These are phyloP conservation scores for Hyperoplus lanceolatus DNA, from an alignment of 2,797 vertebrate species.

Conservation along the genomic window DNA sequence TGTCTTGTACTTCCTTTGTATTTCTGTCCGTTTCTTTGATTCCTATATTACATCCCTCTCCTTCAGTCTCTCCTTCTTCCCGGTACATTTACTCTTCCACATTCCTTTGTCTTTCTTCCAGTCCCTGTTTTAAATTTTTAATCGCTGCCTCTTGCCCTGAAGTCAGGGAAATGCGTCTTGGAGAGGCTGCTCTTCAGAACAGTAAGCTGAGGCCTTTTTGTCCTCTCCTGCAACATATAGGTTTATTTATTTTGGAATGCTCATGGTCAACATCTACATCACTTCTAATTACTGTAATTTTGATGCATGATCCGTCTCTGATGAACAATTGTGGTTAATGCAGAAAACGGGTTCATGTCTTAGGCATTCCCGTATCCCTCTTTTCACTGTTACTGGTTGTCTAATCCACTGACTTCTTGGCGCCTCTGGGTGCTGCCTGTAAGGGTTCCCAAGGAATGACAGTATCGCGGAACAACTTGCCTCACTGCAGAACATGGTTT, in stretches of 20 bases:
- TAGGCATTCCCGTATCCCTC: not conserved
- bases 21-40: conserved; percentile 9
- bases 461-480: conserved; percentile 49
- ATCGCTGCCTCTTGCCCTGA: conserved; percentile 12
- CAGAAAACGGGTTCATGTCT: not conserved
- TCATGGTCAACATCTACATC: not conserved
- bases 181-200: conserved; percentile 9
- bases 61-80: not conserved
- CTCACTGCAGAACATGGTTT: conserved; percentile 49
- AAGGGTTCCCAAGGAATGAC: conserved; percentile 41
- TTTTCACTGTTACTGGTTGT: conserved; percentile 18
- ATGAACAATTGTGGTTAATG: not conserved
- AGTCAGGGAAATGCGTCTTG: conserved; percentile 11
- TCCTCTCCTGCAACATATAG: conserved; percentile 8
- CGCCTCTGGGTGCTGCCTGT: conserved; percentile 42
- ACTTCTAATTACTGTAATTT: not conserved
- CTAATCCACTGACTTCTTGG: conserved; percentile 23
- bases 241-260: conserved; percentile 7
- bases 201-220: not conserved
- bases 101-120: conserved; percentile 24
- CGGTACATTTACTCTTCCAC: conserved; percentile 13
- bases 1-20: not conserved
- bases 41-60: not conserved
- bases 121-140: conserved; percentile 46
- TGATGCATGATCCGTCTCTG: conserved; percentile 3